phyloP scores from a whole-genome alignment of 2,113 vertebrate genomes.

The Crotalus tigris region DNA sequence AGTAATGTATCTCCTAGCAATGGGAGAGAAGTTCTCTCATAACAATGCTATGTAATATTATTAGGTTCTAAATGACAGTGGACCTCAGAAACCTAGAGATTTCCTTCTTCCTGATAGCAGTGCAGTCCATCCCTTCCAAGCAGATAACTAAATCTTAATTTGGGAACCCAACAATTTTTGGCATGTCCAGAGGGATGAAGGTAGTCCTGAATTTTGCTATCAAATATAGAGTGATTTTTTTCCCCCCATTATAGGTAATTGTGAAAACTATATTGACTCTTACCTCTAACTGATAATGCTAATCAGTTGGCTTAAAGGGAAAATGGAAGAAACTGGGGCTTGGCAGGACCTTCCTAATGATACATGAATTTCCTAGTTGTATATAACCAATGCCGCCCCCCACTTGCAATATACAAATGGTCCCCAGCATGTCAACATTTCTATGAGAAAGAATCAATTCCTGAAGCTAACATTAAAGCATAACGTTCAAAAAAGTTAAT shows the following conservation, averaged over 20 bases:
- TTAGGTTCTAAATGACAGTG: not conserved
- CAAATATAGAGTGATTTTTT: not conserved
- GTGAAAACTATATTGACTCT: not conserved
- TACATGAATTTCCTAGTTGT: not conserved
- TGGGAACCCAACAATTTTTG: not conserved
- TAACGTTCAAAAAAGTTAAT: not conserved
- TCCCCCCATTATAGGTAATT: not conserved
- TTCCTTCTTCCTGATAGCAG: not conserved
- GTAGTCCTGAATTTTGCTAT: not conserved
- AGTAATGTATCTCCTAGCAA: not conserved
- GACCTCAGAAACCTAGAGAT: not conserved
- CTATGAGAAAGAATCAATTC: not conserved
- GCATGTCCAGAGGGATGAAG: not conserved
- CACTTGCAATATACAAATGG: not conserved
- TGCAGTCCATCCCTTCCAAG: not conserved
- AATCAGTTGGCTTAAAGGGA: not conserved
- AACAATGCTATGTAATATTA: not conserved
- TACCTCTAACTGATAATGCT: not conserved
- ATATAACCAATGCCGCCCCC: not conserved
- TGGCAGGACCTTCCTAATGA: not conserved
- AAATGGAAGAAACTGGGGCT: not conserved
- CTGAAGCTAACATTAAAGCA: not conserved
- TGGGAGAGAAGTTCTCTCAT: not conserved
- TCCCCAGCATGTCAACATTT: not conserved
- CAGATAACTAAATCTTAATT: not conserved